Evolutionary conservation across 2,888 invertebrate genomes (phyloP).

Genomic region (Sialis lutaria): DNA sequence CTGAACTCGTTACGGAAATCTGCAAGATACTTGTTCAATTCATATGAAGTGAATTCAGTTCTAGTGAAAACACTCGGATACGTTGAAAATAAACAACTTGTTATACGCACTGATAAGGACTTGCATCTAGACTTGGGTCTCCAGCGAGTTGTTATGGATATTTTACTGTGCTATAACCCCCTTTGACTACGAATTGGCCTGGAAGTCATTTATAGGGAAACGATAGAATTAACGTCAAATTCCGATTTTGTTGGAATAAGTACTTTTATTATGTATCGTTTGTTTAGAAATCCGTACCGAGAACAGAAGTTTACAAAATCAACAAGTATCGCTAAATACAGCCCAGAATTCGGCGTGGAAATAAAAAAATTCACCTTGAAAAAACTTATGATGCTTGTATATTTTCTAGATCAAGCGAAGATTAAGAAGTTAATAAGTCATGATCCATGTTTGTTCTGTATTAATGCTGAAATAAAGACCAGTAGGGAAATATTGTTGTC

Average conservation of each 20-base stretch:
- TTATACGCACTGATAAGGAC: constrained; percentile 59
- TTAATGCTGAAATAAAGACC: constrained; percentile 53
- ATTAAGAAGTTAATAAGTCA: constrained; percentile 60
- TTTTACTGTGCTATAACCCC: constrained; percentile 74
- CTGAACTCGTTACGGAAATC: constrained; percentile 48
- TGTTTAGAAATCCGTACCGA: constrained; percentile 61
- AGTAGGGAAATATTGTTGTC: constrained; percentile 59
- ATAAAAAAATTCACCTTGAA: constrained; percentile 69
- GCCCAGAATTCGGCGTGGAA: constrained; percentile 45
- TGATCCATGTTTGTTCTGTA: constrained; percentile 77
- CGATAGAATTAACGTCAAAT: constrained; percentile 58
- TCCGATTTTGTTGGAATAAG: constrained; percentile 62
- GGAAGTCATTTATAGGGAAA: constrained; percentile 68
- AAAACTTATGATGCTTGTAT: constrained; percentile 66
- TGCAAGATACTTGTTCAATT: constrained; percentile 44
- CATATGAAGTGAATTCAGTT: constrained; percentile 44
- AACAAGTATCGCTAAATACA: constrained; percentile 31
- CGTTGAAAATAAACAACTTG: constrained; percentile 56
- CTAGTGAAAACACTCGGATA: no score
- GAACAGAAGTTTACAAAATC: constrained; percentile 36
- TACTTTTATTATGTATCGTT: constrained; percentile 54
- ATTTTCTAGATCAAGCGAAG: constrained; percentile 77
- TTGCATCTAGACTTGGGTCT: constrained; percentile 68
- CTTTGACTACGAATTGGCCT: constrained; percentile 78
- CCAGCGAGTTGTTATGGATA: constrained; percentile 56